These are phyloP conservation scores for Oligia fasciuncula DNA, from an alignment of 2,888 invertebrate species.

Conservation along the genomic window DNA sequence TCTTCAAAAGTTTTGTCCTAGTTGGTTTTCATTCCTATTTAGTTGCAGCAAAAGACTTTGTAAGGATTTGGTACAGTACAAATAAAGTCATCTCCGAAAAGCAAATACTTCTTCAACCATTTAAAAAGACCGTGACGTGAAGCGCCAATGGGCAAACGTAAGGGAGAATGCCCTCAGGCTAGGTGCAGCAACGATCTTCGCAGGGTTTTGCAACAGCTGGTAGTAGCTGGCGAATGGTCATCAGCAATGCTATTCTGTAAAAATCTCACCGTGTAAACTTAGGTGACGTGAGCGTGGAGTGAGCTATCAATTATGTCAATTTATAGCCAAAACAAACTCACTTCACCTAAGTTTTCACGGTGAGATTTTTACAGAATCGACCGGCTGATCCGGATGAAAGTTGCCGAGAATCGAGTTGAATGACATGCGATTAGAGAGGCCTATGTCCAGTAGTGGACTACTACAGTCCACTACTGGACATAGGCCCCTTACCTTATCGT, in stretches of 20 bases:
- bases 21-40: conserved; percentile 12
- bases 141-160: neutral
- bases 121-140: neutral
- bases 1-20: conserved; percentile 22
- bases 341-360: too few relatives aligned
- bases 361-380: too few relatives aligned
- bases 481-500: too few relatives aligned
- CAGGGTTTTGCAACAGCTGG: neutral
- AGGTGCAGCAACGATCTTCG: neutral
- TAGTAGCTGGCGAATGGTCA: neutral
- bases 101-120: neutral
- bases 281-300: too few relatives aligned
- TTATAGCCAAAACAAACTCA: too few relatives aligned
- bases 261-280: too few relatives aligned
- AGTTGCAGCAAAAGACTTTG: neutral
- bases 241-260: too few relatives aligned
- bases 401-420: neutral
- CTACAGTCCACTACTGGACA: neutral
- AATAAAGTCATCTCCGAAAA: neutral
- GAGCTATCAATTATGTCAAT: too few relatives aligned
- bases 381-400: neutral
- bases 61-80: neutral
- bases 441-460: neutral
- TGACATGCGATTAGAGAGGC: neutral
- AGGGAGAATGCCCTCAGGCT: neutral